phyloP scores from a whole-genome alignment of 2,888 invertebrate genomes.

The Digitonthophagus gazella region DNA sequence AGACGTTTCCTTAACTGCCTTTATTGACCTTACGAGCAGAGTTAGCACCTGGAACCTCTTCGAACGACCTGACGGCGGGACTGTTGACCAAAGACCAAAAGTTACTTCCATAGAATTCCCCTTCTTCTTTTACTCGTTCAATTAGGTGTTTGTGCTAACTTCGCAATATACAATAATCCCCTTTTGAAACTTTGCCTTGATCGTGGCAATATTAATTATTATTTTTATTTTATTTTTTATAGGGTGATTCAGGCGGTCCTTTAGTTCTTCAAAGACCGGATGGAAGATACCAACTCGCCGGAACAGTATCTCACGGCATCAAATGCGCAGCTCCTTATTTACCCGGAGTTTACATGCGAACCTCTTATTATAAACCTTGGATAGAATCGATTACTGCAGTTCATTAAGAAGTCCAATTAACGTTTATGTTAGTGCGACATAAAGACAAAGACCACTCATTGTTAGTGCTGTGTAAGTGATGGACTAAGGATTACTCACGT shows the following conservation, averaged over 20 bases:
- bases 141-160: no score
- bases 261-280: constrained; percentile 79
- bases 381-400: constrained; percentile 82
- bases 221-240: constrained; percentile 36
- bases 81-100: no score
- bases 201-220: no score
- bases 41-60: no score
- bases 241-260: constrained; percentile 94
- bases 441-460: background rate
- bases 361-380: constrained; percentile 90
- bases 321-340: constrained; percentile 90
- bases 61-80: no score
- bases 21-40: background rate
- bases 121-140: no score
- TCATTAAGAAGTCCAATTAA: constrained; percentile 48
- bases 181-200: no score
- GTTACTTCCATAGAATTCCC: no score
- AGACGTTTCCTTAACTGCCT: no score
- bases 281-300: constrained; percentile 83
- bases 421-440: constrained; percentile 2
- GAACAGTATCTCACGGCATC: constrained; percentile 93
- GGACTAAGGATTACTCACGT: background rate
- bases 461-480: constrained; percentile 9
- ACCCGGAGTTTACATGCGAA: constrained; percentile 92
- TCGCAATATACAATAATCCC: no score